These are phyloP conservation scores for Calephelis perditalis DNA, from an alignment of 2,888 invertebrate genomes.

Conservation along the genomic window DNA sequence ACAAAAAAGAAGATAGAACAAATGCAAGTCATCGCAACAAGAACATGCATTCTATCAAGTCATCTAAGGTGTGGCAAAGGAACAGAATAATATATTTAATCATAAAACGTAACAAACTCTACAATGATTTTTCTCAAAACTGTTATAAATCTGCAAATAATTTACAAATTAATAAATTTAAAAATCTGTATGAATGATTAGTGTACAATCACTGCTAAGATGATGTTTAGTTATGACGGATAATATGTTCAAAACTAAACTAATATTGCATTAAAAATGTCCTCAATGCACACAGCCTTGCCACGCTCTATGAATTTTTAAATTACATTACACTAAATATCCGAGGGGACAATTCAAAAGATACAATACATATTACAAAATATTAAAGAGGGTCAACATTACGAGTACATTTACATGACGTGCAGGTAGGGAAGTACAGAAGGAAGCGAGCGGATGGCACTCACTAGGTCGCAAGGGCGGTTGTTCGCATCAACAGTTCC, in stretches of 20 bases:
- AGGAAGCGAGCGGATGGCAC: constrained; percentile 48
- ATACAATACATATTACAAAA: constrained; percentile 72
- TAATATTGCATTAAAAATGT: constrained; percentile 76
- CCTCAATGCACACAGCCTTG: constrained; percentile 84
- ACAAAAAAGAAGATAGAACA: constrained; percentile 48
- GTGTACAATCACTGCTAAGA: constrained; percentile 62
- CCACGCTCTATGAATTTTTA: constrained; percentile 80
- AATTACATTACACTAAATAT: constrained; percentile 75
- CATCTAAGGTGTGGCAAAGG: constrained; percentile 78
- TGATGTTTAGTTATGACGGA: constrained; percentile 65
- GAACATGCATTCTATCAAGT: constrained; percentile 67
- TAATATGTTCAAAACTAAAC: constrained; percentile 70
- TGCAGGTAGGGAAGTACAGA: constrained; percentile 65
- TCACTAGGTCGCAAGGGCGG: constrained; percentile 40
- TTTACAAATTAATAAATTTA: constrained; percentile 53
- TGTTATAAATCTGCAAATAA: constrained; percentile 44
- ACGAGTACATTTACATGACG: constrained; percentile 67
- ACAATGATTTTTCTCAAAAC: constrained; percentile 55
- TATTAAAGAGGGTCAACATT: constrained; percentile 69
- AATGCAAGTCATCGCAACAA: constrained; percentile 46
- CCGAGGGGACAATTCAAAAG: constrained; percentile 71
- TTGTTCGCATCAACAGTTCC: constrained; percentile 36
- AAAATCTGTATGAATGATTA: constrained; percentile 60
- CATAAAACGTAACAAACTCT: constrained; percentile 48
- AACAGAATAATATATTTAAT: constrained; percentile 64